phyloP scores from a whole-genome alignment of 92 coral and sea anemone species.

The Epizoanthus fatuus region DNA sequence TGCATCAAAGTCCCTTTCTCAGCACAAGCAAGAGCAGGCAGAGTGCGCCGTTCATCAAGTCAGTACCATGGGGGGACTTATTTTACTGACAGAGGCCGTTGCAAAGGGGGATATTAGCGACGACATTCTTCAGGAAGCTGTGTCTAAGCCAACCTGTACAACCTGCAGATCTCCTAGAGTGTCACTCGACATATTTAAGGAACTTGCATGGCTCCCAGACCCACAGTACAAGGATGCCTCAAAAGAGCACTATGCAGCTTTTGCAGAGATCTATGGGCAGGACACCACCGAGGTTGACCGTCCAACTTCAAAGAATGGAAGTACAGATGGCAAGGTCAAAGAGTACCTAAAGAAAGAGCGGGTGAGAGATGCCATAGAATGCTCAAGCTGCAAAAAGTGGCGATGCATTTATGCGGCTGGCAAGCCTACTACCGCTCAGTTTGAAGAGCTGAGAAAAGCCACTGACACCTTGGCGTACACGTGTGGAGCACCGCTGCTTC shows the following conservation, averaged over 20 bases:
- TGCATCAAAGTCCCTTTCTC: constrained; percentile 2
- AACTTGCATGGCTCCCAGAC: constrained; percentile 45
- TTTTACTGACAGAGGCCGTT: constrained; percentile 23
- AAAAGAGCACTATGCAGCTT: constrained; percentile 39
- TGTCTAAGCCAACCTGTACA: constrained; percentile 20
- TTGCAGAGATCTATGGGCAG: constrained; percentile 33
- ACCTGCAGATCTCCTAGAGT: constrained; percentile 38
- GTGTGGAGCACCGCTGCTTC: constrained; percentile 20
- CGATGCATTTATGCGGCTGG: constrained; percentile 43
- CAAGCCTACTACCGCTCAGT: constrained; percentile 10
- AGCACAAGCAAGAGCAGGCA: neutral
- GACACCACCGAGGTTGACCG: constrained; percentile 51
- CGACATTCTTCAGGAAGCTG: constrained; percentile 29
- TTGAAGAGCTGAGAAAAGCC: constrained; percentile 18
- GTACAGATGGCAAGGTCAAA: constrained; percentile 24
- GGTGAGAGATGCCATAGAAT: constrained; percentile 45
- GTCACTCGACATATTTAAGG: constrained; percentile 26
- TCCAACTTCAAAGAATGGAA: constrained; percentile 31
- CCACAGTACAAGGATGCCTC: constrained; percentile 50
- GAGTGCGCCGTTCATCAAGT: constrained; percentile 39
- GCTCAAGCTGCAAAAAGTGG: constrained; percentile 35
- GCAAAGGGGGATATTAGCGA: constrained; percentile 19
- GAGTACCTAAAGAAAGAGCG: constrained; percentile 37
- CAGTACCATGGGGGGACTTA: constrained; percentile 46
- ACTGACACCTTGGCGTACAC: constrained; percentile 32